A percentile compares a stretch with the other conserved stretches of the same genome.
phyloP scores from a whole-genome alignment of 2,888 invertebrate genomes.

The Alloscopus bannaensis region DNA sequence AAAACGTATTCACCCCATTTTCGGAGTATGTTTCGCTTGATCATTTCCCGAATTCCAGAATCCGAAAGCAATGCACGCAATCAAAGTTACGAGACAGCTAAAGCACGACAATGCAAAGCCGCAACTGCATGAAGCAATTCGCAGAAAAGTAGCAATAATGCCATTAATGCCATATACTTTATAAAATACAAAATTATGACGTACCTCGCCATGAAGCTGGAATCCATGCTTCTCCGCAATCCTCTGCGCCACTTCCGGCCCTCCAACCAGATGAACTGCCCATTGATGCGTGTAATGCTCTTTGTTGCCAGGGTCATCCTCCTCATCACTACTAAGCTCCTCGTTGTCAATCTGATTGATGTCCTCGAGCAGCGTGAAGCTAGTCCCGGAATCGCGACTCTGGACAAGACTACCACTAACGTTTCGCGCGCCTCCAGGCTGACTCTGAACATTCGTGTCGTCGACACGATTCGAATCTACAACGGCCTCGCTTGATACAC shows the following conservation, averaged over 20 bases:
- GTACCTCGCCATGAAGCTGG: constrained; percentile 78
- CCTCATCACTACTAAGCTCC: not conserved
- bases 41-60: too few relatives aligned
- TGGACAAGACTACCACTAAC: constrained; percentile 4
- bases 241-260: constrained; percentile 77
- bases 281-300: constrained; percentile 79
- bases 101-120: too few relatives aligned
- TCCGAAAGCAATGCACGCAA: too few relatives aligned
- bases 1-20: too few relatives aligned
- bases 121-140: too few relatives aligned
- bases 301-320: constrained; percentile 36
- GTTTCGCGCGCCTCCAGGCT: not conserved
- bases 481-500: not conserved
- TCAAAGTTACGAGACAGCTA: too few relatives aligned
- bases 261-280: constrained; percentile 80
- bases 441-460: not conserved
- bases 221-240: constrained; percentile 80
- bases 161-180: too few relatives aligned
- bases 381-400: not conserved
- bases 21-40: too few relatives aligned
- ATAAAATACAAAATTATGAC: too few relatives aligned
- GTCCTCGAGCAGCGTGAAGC: constrained; percentile 14
- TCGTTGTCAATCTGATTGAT: constrained; percentile 15
- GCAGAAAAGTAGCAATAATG: too few relatives aligned
- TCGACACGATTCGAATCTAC: not conserved